A percentile compares a stretch with the other conserved stretches of the same genome.
These are phyloP conservation scores for Melanerpes aurifrons DNA, from an alignment of 2,113 vertebrate species.

Conservation along the genomic window DNA sequence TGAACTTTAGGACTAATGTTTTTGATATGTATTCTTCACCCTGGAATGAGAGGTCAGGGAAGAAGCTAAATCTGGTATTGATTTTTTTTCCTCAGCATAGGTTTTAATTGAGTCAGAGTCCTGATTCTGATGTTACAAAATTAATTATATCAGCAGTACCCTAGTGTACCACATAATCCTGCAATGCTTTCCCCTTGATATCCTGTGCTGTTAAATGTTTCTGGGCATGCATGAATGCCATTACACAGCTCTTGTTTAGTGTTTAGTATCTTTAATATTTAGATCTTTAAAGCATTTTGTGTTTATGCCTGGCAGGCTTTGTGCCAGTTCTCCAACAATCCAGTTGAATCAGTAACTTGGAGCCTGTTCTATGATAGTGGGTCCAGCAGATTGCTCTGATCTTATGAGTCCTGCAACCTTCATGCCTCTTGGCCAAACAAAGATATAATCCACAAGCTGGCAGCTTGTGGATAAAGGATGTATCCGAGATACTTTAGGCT, in stretches of 20 bases:
- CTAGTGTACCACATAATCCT: neutral
- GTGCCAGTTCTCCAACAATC: constrained; percentile 65
- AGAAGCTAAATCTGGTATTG: neutral
- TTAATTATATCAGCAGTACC: neutral
- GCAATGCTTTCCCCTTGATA: neutral
- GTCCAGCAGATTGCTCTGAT: constrained; percentile 73
- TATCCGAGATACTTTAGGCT: constrained; percentile 74
- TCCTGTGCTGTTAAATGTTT: neutral
- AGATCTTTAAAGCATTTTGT: constrained; percentile 69
- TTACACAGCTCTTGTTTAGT: constrained; percentile 67
- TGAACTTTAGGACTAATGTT: neutral
- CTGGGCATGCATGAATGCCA: constrained; percentile 13
- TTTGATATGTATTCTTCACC: neutral
- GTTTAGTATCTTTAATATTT: constrained; percentile 71
- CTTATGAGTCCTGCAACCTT: constrained; percentile 67
- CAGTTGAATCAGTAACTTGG: constrained; percentile 68
- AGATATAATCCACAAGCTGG: constrained; percentile 74
- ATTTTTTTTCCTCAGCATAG: neutral
- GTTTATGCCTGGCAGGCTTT: constrained; percentile 53
- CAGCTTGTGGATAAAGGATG: constrained; percentile 68
- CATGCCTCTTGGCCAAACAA: constrained; percentile 67
- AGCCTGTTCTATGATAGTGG: constrained; percentile 21
- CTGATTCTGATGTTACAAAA: neutral
- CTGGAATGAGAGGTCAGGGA: neutral
- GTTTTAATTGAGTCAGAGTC: neutral